phyloP scores from a whole-genome alignment of 2,113 vertebrate genomes.

The Ranitomeya variabilis region DNA sequence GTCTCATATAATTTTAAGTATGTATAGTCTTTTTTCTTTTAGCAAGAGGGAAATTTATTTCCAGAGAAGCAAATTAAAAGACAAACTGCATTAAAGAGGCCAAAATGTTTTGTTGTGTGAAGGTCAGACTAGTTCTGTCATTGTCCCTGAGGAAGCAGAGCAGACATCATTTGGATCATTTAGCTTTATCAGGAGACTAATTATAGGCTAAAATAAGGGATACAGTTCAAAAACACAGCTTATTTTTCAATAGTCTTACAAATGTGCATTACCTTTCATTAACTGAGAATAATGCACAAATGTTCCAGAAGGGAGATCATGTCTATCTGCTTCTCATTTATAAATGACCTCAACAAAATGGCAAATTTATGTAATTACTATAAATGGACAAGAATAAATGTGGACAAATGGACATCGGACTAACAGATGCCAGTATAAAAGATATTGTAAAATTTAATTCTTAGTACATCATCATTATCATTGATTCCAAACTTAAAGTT shows the following conservation, averaged over 20 bases:
- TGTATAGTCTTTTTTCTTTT: not conserved
- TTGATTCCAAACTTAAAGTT: not conserved
- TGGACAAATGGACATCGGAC: not conserved
- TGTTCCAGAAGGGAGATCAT: not conserved
- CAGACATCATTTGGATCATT: constrained; percentile 20
- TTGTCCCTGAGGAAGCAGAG: not conserved
- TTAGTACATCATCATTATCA: not conserved
- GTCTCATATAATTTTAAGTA: not conserved
- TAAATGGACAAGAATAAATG: not conserved
- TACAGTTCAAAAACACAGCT: constrained; percentile 1
- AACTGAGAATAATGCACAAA: not conserved
- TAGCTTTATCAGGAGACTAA: constrained; percentile 29
- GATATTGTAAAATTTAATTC: not conserved
- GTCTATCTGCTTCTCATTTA: not conserved
- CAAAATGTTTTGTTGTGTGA: constrained; percentile 12
- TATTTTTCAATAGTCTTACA: constrained; percentile 18
- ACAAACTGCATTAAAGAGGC: not conserved
- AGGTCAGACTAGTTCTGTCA: not conserved
- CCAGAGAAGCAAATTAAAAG: not conserved
- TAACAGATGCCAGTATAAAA: not conserved
- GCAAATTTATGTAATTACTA: not conserved
- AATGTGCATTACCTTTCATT: constrained; percentile 15
- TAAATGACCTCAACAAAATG: not conserved
- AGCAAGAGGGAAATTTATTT: not conserved
- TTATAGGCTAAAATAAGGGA: constrained; percentile 30